Evolutionary conservation across 2,888 invertebrate species (phyloP).

Genomic region (Drosophila anomelani): DNA sequence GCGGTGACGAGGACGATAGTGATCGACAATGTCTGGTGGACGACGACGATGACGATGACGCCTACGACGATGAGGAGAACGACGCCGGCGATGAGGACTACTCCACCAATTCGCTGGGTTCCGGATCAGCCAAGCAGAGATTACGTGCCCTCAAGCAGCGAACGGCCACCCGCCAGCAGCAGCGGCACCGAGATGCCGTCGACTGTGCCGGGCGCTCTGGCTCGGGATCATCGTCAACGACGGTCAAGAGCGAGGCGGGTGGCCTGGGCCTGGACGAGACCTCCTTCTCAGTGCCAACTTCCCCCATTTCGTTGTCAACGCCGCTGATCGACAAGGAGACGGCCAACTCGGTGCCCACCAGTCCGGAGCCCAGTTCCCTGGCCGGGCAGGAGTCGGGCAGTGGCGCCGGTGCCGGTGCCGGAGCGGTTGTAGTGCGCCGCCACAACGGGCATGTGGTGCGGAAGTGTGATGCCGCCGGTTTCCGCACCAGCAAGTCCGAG

Average conservation of each 20-base stretch:
- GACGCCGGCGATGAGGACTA: conserved; percentile 80
- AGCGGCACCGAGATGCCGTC: conserved; percentile 71
- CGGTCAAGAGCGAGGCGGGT: conserved; percentile 82
- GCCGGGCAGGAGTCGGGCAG: conserved; percentile 81
- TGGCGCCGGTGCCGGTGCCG: conserved; percentile 82
- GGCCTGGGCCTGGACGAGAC: conserved; percentile 79
- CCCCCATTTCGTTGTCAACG: conserved; percentile 85
- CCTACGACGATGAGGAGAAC: conserved; percentile 72
- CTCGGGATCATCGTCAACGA: conserved; percentile 83
- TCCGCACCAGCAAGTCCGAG: conserved; percentile 95
- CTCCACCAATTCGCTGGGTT: conserved; percentile 80
- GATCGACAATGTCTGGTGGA: conserved; percentile 80
- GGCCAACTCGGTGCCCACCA: conserved; percentile 89
- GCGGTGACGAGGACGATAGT: conserved; percentile 74
- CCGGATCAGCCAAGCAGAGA: conserved; percentile 77
- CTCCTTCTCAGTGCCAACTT: conserved; percentile 85
- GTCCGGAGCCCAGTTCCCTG: conserved; percentile 86
- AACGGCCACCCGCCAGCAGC: conserved; percentile 63
- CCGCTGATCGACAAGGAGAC: conserved; percentile 84
- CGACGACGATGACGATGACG: conserved; percentile 66
- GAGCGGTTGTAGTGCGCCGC: conserved; percentile 80
- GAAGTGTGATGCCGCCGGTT: conserved; percentile 88
- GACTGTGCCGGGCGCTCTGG: conserved; percentile 69
- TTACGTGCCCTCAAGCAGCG: conserved; percentile 80
- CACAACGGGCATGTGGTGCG: conserved; percentile 85